phyloP scores from a whole-genome alignment of 2,888 invertebrate genomes.

The Rhogogaster chlorosoma region DNA sequence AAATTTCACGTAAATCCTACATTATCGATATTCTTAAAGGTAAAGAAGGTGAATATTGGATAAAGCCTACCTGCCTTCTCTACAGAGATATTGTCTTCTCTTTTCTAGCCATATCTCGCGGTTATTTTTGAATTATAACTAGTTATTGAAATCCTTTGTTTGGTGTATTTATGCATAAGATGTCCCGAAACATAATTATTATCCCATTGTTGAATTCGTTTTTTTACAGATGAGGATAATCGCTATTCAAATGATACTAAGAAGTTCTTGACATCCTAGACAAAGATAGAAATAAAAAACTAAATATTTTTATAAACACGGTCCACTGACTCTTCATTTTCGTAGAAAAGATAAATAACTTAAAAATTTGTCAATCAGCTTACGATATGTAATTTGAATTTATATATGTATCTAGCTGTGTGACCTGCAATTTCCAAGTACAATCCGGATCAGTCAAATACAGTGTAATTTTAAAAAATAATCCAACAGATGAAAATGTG shows the following conservation, averaged over 20 bases:
- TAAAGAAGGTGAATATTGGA: no score
- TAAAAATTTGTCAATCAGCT: background rate
- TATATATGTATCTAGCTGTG: background rate
- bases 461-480: background rate
- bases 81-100: no score
- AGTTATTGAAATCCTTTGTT: background rate
- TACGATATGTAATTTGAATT: background rate
- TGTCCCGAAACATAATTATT: background rate
- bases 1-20: no score
- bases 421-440: background rate
- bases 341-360: background rate
- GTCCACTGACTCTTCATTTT: background rate
- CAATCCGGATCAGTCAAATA: background rate
- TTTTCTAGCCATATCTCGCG: no score
- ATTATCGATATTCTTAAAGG: no score
- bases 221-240: background rate
- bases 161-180: background rate
- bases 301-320: background rate
- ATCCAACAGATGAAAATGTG: slow-evolving; percentile 23
- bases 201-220: background rate
- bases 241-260: background rate
- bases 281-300: background rate
- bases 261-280: background rate
- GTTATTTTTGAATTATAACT: background rate
- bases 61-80: no score